Evolutionary conservation across 2,113 vertebrate species (phyloP), one percentile per base, ranked within the genome.

Genomic region (Petromus typicus): DNA sequence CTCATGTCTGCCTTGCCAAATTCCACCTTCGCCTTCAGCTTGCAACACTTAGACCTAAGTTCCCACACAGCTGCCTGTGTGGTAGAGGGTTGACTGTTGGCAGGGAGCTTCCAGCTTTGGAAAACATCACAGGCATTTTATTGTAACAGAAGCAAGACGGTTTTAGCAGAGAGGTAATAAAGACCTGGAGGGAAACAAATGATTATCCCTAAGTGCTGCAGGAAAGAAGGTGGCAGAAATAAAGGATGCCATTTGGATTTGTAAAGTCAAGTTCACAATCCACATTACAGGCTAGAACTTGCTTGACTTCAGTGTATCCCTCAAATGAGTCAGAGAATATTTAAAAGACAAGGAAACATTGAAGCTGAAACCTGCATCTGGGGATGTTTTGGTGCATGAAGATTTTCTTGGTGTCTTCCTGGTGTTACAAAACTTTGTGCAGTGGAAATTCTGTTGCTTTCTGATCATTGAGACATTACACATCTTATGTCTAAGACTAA

Each of bases 81-180:
- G 79, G 25, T 61, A 76, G 87, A 93, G 57, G 25, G 76, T 43
- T 76, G 80, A 59, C 37, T 90, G 80, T 32, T 83, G 82, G 95
- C 95, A 90, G n/a, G 37, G 54, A 93, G 64, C 61, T 66, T 23
- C 63, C 66, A 86, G 89, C 94, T 94, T 93, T 95, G 94, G 90
- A 94, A 97, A 96, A 73, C 90, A 91, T 78, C 80, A 51, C 51
- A 86, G 69, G 80, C 61, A 86, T 96, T 97, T 96, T 59, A 32
- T 37, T 96, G 57, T 86, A 91, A 1, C 66, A 96, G 91, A 83
- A 79, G 63, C 23, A 82, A 66, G 88, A 20, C 0, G 0, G 56
- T 83, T 51, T 81, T 71, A 64, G 79, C 5, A 5, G 17, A 27
- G 45, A 66, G 89, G 87, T 51, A 34, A 45, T 81, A 75, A 92